Evolutionary conservation across 2,888 invertebrate species (phyloP), one percentile per base, ranked within the genome.

Genomic region (Patella caerulea): DNA sequence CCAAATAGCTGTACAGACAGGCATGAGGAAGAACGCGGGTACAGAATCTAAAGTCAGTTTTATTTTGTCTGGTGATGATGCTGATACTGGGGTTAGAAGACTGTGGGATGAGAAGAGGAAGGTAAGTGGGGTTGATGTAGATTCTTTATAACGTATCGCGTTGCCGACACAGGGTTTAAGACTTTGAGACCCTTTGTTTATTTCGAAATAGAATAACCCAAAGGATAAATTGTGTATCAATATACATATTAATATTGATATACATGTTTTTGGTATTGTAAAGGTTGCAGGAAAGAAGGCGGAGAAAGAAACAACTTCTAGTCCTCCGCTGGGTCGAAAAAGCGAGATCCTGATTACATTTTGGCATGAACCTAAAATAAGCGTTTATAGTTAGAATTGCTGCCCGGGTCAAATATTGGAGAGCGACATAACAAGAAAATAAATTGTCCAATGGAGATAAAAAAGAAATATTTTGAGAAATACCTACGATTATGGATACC

Each of bases 1-100:
- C 85, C 92, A 92, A 81, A 79, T 93, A 56, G 88, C 91, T 0
- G 91, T 93, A 12, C 88, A 90, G 82, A 93, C 92, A 0, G 92
- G 92, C 2, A 83, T 88, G 73, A 87, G 88, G 78, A 86, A 89
- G 78, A 84, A 86, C 34, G 84, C 90, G 0, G 88, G 88, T 14
- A 91, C 91, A 2, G 87, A 84, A 59, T 91, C 91, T 19, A 88
- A 86, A 76, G 81, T 91, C 73, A 88, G 90, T 75, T 87, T 91
- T 78, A 90, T 91, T 72, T 82, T 91, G 45, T 91, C 90, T 11
- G 91, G 91, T 11, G 91, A 91, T 78, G 86, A 85, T 29, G 79
- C 84, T 1, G 91, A 91, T 78, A 90, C 90, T 3, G 91, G 91
- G 3, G 91, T 91, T 17, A 81, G 91, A 72, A 81, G 88, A 45